Percentiles rank a stretch among this genome's conserved stretches.
These are phyloP conservation scores for Hippocampus barbouri DNA, from an alignment of 2,113 vertebrate genomes.

Conservation along the genomic window DNA sequence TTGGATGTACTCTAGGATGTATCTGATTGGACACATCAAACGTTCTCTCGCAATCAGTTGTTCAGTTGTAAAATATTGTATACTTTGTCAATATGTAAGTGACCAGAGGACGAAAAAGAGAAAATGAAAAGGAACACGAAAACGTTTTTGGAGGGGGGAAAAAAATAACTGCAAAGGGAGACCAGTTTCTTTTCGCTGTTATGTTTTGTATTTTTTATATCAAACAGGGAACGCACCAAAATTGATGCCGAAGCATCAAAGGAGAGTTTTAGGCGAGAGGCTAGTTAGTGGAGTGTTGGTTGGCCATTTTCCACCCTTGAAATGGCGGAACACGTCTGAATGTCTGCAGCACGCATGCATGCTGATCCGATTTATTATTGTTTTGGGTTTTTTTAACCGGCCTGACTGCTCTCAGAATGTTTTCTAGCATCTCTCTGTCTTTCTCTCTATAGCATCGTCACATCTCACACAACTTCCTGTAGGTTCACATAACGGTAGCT, in stretches of 20 bases:
- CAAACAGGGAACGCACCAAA: conserved; percentile 74
- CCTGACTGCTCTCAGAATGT: conserved; percentile 66
- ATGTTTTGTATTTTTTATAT: conserved; percentile 76
- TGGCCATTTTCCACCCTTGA: conserved; percentile 35
- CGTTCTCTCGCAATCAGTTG: conserved; percentile 69
- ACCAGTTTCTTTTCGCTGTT: conserved; percentile 69
- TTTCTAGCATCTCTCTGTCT: conserved; percentile 72
- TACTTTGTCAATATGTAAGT: conserved; percentile 77
- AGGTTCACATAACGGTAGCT: conserved; percentile 71
- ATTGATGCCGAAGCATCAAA: conserved; percentile 65
- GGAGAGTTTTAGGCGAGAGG: conserved; percentile 24
- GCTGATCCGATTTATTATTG: conserved; percentile 58
- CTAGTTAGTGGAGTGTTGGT: conserved; percentile 27
- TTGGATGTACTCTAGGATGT: conserved; percentile 61
- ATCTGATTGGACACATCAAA: conserved; percentile 72
- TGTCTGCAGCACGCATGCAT: conserved; percentile 74
- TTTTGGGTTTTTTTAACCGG: conserved; percentile 7
- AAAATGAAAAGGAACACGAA: conserved; percentile 36
- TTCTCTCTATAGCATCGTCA: conserved; percentile 63
- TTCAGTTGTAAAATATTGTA: conserved; percentile 77
- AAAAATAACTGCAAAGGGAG: conserved; percentile 37
- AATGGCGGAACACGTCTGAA: conserved; percentile 66
- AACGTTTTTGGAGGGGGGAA: conserved; percentile 32
- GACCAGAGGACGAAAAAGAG: conserved; percentile 44
- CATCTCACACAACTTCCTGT: conserved; percentile 61